Base-by-base conservation (phyloP, 2,113 vertebrate genomes). In the Pampusana beccarii region DNA sequence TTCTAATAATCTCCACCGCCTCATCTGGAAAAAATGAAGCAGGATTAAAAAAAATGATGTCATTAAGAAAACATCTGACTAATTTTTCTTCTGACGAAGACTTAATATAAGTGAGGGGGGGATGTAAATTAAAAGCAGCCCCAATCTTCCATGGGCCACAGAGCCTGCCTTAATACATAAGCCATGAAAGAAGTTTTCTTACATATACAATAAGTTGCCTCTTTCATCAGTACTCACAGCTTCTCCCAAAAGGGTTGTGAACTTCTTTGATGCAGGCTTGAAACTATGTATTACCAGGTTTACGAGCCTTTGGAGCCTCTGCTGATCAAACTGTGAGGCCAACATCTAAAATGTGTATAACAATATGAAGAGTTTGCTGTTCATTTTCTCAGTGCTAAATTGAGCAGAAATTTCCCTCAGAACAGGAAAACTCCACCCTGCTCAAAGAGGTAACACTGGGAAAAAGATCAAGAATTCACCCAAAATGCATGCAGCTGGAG, bases 111-210 rank as follows among this genome's bases (percentile, higher is more conserved):
- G 90, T 90, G 86, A 91, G 73, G 91, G 93, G 44, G 94, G 28
- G 64, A 97, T 90, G 95, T 95, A 97, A 97, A 97, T 97, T 97
- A 95, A 97, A 97, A 97, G 95, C 97, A 97, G 97, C 44, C 94
- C 94, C 88, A 90, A 91, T 91, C 80, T 95, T 95, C 77, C 65
- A 71, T 93, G 88, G 95, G 91, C 95, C 89, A 86, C 72, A 82
- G 82, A 92, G 90, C 58, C 86, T 93, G 95, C 87, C 94, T 96
- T 96, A 96, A 97, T 97, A 95, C 91, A 97, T 95, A 97, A 94
- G 94, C 95, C 97, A 96, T 94, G 95, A 97, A 97, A 97, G 95
- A 97, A 97, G 95, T 97, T 97, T 96, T 97, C 94, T 96, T 97
- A 97, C 96, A 97, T 97, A 97, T 80, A 96, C 96, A 97, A 96